Evolutionary conservation across 2,888 invertebrate species (phyloP), one percentile per base, ranked within the genome.

Genomic region (Alitta virens): DNA sequence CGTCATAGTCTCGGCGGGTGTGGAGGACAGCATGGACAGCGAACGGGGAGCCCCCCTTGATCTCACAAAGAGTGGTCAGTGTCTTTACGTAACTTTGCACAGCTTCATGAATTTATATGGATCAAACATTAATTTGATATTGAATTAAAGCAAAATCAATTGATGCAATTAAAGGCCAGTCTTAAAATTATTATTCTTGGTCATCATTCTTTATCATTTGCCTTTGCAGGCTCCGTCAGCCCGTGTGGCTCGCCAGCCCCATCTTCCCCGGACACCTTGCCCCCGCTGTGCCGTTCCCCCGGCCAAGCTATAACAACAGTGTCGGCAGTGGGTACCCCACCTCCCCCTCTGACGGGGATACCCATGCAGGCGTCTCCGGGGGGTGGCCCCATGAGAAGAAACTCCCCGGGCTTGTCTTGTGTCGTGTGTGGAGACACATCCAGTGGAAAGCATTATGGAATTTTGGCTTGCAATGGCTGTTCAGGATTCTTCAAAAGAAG

Each of bases 401-500:
- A 68, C 50, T 79, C 81, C 0, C 82, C 90, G 1, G 94, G 95
- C 0, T 85, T 97, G 59, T 67, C 73, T 49, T 98, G 97, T 83
- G 92, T 96, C 59, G 97, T 98, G 0, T 97, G 97, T 76, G 96
- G 96, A 0, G 97, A 97, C 82, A 95, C 95, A 5, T 94, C 94
- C 73, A 94, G 94, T 1, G 97, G 97, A 1, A 97, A 97, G 77
- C 97, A 97, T 82, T 97, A 96, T 82, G 97, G 98, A 0, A 97
- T 98, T 38, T 76, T 98, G 68, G 98, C 98, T 0, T 99, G 99
- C 83, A 99, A 99, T 78, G 99, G 99, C 0, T 99, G 99, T 85
- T 95, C 94, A 62, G 99, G 99, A 0, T 99, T 99, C 86, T 99
- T 99, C 86, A 99, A 99, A 81, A 85, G 98, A 69, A 94, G 94